Conservation (phyloP, 2,888 invertebrate genomes). For the Endotricha flammealis region DNA sequence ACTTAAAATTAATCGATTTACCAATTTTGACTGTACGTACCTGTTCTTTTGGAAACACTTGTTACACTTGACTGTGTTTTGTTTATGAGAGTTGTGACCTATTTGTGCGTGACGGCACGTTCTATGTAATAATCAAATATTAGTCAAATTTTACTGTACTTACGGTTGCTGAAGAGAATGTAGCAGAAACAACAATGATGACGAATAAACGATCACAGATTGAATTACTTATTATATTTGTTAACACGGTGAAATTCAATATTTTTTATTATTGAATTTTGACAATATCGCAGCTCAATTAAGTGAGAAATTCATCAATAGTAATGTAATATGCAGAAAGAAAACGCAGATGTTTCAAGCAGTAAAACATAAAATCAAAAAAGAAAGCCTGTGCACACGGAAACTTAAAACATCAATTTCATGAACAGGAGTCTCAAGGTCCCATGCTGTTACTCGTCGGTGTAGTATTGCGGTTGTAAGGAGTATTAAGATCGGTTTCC, state of each 20-base stretch:
- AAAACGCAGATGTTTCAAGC: background rate
- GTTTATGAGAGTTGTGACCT: background rate
- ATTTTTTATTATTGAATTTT: no score
- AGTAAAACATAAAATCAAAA: background rate
- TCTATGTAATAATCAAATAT: no score
- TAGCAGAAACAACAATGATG: no score
- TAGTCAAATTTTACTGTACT: no score
- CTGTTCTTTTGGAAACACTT: background rate
- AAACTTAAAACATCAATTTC: constrained; percentile 22
- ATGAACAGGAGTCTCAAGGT: constrained; percentile 25
- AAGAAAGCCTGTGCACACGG: constrained; percentile 1
- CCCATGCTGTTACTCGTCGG: constrained; percentile 55
- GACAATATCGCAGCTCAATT: no score
- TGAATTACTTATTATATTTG: no score
- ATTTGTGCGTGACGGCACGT: background rate
- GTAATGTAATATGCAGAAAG: no score
- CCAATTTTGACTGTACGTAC: constrained; percentile 5
- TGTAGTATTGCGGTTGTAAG: constrained; percentile 51
- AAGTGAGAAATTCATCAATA: no score
- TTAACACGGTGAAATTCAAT: no score
- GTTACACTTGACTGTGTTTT: background rate
- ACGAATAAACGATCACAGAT: no score
- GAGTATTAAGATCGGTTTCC: no score
- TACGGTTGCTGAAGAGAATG: no score
- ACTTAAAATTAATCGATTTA: constrained; percentile 11